Evolutionary conservation across 2,113 vertebrate species (phyloP).

Genomic region (Sterrhoptilus dennistouni): DNA sequence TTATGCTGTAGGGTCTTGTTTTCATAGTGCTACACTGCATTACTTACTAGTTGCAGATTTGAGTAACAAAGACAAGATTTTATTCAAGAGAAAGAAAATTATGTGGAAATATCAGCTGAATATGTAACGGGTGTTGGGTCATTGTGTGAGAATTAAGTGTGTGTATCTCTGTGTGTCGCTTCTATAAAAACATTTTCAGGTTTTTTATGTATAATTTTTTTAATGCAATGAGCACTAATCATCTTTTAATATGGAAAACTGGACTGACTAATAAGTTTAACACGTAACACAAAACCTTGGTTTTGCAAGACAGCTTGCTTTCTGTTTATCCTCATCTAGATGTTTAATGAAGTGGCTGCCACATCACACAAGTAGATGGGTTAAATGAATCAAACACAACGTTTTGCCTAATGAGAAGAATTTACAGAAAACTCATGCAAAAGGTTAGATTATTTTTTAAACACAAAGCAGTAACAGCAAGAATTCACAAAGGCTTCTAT

Average conservation of each 20-base stretch:
- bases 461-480: neutral
- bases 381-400: conserved; percentile 57
- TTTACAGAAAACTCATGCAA: conserved; percentile 27
- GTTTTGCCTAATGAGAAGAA: conserved; percentile 43
- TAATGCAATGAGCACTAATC: conserved; percentile 3
- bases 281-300: neutral
- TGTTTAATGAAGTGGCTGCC: conserved; percentile 56
- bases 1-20: neutral
- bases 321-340: conserved; percentile 38
- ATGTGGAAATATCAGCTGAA: neutral
- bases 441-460: neutral
- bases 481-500: neutral
- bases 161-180: neutral
- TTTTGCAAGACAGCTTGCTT: conserved; percentile 47
- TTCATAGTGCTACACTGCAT: neutral
- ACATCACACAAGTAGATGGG: conserved; percentile 17
- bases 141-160: neutral
- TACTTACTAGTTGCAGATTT: neutral
- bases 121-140: neutral
- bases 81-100: conserved; percentile 5
- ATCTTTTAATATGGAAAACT: conserved; percentile 24
- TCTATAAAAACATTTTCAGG: neutral
- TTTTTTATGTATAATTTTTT: conserved; percentile 6
- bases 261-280: conserved; percentile 33
- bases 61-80: neutral